Percentiles rank a stretch among this genome's conserved stretches.
Conservation (phyloP, 2,888 invertebrate genomes). For the Dryobotodes eremita region DNA sequence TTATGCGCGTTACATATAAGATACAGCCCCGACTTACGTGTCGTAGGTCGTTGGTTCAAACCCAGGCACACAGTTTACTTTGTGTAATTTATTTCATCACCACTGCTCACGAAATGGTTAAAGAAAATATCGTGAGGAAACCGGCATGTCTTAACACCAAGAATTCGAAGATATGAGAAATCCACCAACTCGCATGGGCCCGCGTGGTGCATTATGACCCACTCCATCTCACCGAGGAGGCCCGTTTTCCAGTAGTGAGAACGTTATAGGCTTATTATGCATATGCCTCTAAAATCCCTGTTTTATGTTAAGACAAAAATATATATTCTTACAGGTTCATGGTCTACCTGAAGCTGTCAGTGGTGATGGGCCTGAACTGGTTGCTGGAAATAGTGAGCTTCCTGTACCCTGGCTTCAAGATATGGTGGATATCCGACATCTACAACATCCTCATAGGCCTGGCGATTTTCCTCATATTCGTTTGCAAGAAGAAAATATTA, state of each 20-base stretch:
- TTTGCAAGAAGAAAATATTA: constrained; percentile 82
- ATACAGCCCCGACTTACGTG: background rate
- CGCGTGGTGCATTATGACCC: background rate
- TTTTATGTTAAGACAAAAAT: background rate
- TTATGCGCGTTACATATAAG: background rate
- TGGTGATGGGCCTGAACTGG: constrained; percentile 87
- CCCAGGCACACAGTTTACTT: background rate
- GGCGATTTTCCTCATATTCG: constrained; percentile 84
- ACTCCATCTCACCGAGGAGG: background rate
- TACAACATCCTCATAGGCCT: constrained; percentile 85
- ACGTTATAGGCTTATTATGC: background rate
- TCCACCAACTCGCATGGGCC: background rate
- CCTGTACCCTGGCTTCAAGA: constrained; percentile 69
- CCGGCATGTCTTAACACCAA: too few species aligned
- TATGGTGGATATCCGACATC: constrained; percentile 79
- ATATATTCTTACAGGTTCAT: constrained; percentile 77
- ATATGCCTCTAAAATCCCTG: background rate
- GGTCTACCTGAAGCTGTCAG: constrained; percentile 84
- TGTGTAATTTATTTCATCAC: background rate
- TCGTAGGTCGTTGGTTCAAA: background rate
- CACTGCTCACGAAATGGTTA: too few species aligned
- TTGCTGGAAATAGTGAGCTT: constrained; percentile 82
- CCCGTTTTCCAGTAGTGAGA: background rate
- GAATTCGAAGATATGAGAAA: background rate
- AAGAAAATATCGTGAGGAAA: background rate